Evolutionary conservation across 1,140 invertebrate genomes (phyloP).

Genomic region (Artemia franciscana): DNA sequence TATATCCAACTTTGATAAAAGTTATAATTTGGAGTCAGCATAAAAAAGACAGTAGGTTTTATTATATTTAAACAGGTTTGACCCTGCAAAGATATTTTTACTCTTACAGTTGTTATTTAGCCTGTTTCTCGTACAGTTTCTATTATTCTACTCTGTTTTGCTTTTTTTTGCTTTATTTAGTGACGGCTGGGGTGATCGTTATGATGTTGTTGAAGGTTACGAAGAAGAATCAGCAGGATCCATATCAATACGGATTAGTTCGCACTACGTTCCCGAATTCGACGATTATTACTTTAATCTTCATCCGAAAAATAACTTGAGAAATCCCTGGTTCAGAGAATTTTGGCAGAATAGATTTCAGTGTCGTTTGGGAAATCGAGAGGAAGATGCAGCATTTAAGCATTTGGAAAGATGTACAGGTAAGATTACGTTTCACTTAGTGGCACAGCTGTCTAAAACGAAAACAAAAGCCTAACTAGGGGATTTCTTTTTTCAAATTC

Average conservation of each 20-base stretch:
- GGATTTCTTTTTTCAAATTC: no score
- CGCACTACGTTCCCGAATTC: conserved; percentile 37
- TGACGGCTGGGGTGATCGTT: conserved; percentile 47
- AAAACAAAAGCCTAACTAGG: no score
- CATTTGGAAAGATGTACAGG: background rate
- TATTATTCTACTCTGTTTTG: background rate
- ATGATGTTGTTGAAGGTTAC: conserved; percentile 41
- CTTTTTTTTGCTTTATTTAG: conserved; percentile 21
- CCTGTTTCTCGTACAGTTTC: background rate
- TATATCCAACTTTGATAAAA: no score
- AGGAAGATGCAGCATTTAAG: background rate
- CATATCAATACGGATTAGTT: conserved; percentile 46
- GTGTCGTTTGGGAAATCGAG: conserved; percentile 24
- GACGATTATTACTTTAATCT: conserved; percentile 41
- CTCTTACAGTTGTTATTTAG: background rate
- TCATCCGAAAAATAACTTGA: conserved; percentile 32
- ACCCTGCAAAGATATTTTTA: no score
- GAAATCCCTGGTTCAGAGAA: conserved; percentile 52
- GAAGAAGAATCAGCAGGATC: conserved; percentile 44
- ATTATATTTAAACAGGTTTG: no score
- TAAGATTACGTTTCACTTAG: no score
- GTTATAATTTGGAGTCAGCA: no score
- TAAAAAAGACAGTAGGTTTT: no score
- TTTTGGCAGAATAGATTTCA: conserved; percentile 47
- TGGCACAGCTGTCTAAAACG: no score